These are phyloP conservation scores for Sclerodermus sp. DNA, from an alignment of 2,888 invertebrate species.

Conservation along the genomic window DNA sequence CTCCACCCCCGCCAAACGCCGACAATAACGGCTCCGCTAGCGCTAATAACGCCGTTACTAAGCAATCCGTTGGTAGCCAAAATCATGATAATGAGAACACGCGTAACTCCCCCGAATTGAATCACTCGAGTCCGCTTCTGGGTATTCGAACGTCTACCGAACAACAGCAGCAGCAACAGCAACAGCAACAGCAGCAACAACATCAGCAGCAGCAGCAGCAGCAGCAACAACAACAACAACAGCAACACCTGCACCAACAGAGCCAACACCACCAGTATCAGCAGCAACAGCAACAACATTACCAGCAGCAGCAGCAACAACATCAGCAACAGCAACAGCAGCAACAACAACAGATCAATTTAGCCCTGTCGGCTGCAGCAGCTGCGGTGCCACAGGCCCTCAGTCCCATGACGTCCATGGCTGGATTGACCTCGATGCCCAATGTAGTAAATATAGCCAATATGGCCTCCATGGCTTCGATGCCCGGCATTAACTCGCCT, in stretches of 20 bases:
- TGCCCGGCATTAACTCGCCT: constrained; percentile 23
- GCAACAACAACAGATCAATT: constrained; percentile 46
- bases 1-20: constrained; percentile 46
- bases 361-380: constrained; percentile 27
- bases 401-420: constrained; percentile 47
- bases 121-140: constrained; percentile 44
- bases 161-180: constrained; percentile 27
- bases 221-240: constrained; percentile 47
- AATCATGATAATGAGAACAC: constrained; percentile 50
- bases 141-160: constrained; percentile 16
- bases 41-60: constrained; percentile 27
- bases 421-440: constrained; percentile 42
- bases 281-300: constrained; percentile 56
- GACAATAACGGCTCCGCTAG: constrained; percentile 28
- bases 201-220: constrained; percentile 19
- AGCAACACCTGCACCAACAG: constrained; percentile 60
- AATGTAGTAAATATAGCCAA: constrained; percentile 21
- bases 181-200: constrained; percentile 15
- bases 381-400: constrained; percentile 32
- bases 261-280: constrained; percentile 50
- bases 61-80: constrained; percentile 35
- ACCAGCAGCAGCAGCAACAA: constrained; percentile 12
- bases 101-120: constrained; percentile 55
- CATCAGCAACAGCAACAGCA: constrained; percentile 59
- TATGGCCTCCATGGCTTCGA: constrained; percentile 32